phyloP scores from a whole-genome alignment of 2,888 invertebrate genomes.

The Rhodophaea formosa region DNA sequence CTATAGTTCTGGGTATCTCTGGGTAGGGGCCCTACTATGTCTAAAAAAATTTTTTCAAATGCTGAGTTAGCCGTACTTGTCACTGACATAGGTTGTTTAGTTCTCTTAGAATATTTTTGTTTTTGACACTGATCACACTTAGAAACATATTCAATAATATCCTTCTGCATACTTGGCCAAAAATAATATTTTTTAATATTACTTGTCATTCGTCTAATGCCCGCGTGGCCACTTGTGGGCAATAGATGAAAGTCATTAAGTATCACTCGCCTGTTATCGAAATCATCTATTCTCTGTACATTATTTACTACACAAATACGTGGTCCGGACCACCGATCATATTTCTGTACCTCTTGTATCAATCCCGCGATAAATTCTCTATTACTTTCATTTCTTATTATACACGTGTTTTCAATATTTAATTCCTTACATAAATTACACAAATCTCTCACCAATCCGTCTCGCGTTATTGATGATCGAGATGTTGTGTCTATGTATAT shows the following conservation, averaged over 20 bases:
- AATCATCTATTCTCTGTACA: neutral
- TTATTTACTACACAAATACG: neutral
- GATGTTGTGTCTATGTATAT: neutral
- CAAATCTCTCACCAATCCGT: neutral
- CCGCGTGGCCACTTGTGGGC: slow-evolving; percentile 25
- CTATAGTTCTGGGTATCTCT: slow-evolving; percentile 21
- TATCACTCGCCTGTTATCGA: slow-evolving; percentile 14
- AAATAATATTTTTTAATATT: slow-evolving; percentile 24
- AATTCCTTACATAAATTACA: neutral
- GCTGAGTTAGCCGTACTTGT: slow-evolving; percentile 25
- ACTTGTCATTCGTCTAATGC: slow-evolving; percentile 21
- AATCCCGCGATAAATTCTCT: neutral
- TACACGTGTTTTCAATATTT: neutral
- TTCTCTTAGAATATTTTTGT: slow-evolving; percentile 19
- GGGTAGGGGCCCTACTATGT: slow-evolving; percentile 26
- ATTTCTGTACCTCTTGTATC: neutral
- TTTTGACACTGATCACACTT: slow-evolving; percentile 27
- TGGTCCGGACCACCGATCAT: neutral
- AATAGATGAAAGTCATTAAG: slow-evolving; percentile 23
- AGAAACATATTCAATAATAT: slow-evolving; percentile 22
- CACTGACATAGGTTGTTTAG: slow-evolving; percentile 25
- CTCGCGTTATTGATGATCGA: neutral
- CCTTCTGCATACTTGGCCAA: slow-evolving; percentile 24
- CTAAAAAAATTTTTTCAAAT: slow-evolving; percentile 27
- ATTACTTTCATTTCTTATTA: neutral